phyloP scores from a whole-genome alignment of 2,113 vertebrate species.

The Cacatua alba region DNA sequence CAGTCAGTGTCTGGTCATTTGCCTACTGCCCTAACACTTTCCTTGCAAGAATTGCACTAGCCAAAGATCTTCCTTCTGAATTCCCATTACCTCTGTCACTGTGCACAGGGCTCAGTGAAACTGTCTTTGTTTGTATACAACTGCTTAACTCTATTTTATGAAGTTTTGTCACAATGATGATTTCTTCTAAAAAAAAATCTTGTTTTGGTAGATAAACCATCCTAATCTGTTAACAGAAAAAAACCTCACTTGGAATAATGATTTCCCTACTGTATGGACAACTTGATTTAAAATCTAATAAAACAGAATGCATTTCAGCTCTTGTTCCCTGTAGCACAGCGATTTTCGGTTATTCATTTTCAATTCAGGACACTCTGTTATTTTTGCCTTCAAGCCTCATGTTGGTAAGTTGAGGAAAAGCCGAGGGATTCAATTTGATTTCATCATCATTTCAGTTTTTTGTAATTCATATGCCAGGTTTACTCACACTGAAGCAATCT shows the following conservation, averaged over 20 bases:
- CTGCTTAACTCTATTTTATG: not conserved
- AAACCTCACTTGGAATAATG: not conserved
- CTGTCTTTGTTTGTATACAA: not conserved
- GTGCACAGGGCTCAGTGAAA: not conserved
- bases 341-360: not conserved
- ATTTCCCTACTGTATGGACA: not conserved
- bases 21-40: not conserved
- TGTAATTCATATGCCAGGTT: not conserved
- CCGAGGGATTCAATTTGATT: not conserved
- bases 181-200: not conserved
- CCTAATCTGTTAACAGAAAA: not conserved
- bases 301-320: not conserved
- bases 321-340: not conserved
- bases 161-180: rapidly evolving
- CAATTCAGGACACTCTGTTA: not conserved
- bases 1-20: not conserved
- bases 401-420: not conserved
- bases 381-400: not conserved
- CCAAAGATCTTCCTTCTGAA: not conserved
- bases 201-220: not conserved
- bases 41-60: not conserved
- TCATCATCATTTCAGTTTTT: not conserved
- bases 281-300: not conserved
- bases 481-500: not conserved
- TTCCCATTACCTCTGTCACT: not conserved